These are phyloP conservation scores for Siniperca scherzeri DNA, from an alignment of 2,797 vertebrate genomes.

Conservation along the genomic window DNA sequence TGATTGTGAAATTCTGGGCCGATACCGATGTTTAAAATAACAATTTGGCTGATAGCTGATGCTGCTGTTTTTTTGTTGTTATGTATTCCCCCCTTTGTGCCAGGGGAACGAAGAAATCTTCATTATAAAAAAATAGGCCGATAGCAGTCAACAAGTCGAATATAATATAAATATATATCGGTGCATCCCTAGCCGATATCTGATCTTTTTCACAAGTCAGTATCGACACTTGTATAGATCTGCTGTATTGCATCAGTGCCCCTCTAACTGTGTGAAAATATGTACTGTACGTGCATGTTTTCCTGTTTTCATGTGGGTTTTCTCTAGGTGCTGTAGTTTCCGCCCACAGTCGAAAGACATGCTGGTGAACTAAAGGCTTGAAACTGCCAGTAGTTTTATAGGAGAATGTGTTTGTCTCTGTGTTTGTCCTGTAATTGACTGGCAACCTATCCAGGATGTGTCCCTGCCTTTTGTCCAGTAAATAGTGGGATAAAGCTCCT, in stretches of 20 bases:
- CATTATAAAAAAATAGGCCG: too few species aligned
- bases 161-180: too few species aligned
- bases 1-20: too few species aligned
- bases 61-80: too few species aligned
- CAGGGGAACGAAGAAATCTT: too few species aligned
- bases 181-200: too few species aligned
- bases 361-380: background rate
- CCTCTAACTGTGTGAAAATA: background rate
- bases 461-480: background rate
- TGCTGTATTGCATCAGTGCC: background rate
- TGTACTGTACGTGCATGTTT: background rate
- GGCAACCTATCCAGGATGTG: background rate
- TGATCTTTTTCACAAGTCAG: background rate
- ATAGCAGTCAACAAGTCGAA: too few species aligned
- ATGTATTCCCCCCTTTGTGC: too few species aligned
- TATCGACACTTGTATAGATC: background rate
- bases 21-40: too few species aligned
- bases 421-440: background rate
- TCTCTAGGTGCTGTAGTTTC: constrained; percentile 1
- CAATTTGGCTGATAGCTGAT: too few species aligned
- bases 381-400: background rate
- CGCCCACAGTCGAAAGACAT: constrained; percentile 17
- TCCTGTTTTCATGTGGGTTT: background rate
- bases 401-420: constrained; percentile 10
- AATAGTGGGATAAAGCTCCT: background rate